Percentiles rank a stretch among this genome's conserved stretches.
These are phyloP conservation scores for Drosophila athabasca DNA, from an alignment of 1,140 invertebrate species.

Conservation along the genomic window DNA sequence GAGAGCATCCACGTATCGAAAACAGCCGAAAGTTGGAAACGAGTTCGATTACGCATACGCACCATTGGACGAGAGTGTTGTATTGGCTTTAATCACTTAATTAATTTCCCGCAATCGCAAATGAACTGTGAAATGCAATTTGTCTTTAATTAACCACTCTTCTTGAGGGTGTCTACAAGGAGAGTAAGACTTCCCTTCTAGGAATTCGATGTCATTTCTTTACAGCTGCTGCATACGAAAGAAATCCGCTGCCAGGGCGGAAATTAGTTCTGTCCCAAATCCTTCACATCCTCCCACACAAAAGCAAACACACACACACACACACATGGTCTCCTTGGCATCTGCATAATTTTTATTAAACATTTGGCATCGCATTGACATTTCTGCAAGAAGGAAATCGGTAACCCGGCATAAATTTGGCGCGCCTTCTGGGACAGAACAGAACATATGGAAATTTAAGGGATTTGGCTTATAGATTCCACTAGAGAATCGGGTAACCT, in stretches of 20 bases:
- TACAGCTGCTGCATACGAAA: constrained; percentile 5
- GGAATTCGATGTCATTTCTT: constrained; percentile 42
- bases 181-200: constrained; percentile 33
- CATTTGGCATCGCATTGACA: constrained; percentile 63
- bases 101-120: constrained; percentile 48
- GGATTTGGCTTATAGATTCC: background rate
- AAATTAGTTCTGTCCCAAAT: constrained; percentile 50
- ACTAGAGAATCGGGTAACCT: background rate
- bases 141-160: constrained; percentile 9
- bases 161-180: too few species aligned
- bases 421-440: constrained; percentile 30
- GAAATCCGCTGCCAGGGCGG: constrained; percentile 50
- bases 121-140: constrained; percentile 48
- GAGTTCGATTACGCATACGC: constrained; percentile 64
- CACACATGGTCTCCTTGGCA: too few species aligned
- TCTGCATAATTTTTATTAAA: constrained; percentile 26
- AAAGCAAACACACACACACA: background rate
- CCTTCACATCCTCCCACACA: background rate
- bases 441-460: constrained; percentile 32
- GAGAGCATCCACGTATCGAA: constrained; percentile 16
- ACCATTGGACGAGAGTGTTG: constrained; percentile 20
- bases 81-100: constrained; percentile 48
- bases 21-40: constrained; percentile 27
- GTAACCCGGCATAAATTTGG: constrained; percentile 58
- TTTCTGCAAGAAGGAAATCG: constrained; percentile 36